phyloP scores from a whole-genome alignment of 2,113 vertebrate species.

The Trogon melanurus region DNA sequence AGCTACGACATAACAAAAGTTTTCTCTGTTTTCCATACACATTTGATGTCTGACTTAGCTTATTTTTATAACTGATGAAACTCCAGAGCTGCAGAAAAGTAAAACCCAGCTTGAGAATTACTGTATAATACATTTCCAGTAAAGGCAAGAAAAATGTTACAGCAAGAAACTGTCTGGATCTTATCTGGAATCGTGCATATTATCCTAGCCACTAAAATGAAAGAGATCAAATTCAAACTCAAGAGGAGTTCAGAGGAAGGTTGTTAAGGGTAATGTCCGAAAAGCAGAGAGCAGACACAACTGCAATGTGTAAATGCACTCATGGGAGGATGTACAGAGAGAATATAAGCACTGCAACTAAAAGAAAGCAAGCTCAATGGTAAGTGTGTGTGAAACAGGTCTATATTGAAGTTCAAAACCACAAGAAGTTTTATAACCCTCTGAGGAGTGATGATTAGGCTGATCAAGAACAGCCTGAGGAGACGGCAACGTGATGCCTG shows the following conservation, averaged over 20 bases:
- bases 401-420: background rate
- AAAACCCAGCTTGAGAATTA: background rate
- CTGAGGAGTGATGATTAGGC: background rate
- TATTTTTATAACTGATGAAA: background rate
- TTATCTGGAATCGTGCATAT: background rate
- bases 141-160: background rate
- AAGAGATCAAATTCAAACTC: background rate
- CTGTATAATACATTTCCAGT: background rate
- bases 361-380: background rate
- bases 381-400: background rate
- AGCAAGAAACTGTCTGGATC: background rate
- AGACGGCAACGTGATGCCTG: background rate
- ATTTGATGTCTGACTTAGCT: conserved; percentile 7
- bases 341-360: background rate
- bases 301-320: background rate
- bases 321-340: background rate
- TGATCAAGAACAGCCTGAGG: background rate
- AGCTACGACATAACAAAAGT: background rate
- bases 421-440: background rate
- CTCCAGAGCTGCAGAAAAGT: background rate
- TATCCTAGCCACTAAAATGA: background rate
- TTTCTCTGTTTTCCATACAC: background rate
- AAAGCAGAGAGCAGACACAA: background rate
- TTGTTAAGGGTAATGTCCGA: background rate
- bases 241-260: background rate